Percentiles rank a stretch among this genome's conserved stretches.
Evolutionary conservation across 2,888 invertebrate genomes (phyloP).

Genomic region (Cantharis nigra): DNA sequence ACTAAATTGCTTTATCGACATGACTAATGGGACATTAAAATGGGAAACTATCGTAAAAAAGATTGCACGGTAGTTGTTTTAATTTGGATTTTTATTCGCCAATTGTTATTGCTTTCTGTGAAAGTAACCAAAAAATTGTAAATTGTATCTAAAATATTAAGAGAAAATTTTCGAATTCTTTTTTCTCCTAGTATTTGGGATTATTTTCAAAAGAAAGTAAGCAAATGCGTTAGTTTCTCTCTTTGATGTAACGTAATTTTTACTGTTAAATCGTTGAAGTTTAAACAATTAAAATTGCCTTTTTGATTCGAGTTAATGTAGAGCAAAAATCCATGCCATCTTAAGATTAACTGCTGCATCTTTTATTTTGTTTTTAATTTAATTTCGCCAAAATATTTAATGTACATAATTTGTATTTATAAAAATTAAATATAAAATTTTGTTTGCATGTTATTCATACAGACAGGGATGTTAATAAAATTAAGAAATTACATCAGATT

Average conservation of each 20-base stretch:
- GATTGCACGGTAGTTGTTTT: background rate
- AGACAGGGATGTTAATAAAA: background rate
- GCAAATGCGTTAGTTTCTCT: background rate
- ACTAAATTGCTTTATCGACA: background rate
- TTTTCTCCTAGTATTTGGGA: background rate
- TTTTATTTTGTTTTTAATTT: background rate
- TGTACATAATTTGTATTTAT: background rate
- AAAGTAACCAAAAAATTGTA: background rate
- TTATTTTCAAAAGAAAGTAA: background rate
- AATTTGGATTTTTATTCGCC: background rate
- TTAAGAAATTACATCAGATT: background rate
- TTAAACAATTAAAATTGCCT: background rate
- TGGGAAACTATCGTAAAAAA: background rate
- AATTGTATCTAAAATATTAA: background rate
- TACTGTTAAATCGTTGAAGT: background rate
- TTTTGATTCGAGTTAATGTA: background rate
- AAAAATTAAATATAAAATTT: background rate
- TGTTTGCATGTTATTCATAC: background rate
- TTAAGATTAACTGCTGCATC: background rate
- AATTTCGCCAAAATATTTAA: background rate
- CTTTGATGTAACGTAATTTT: background rate
- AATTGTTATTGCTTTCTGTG: background rate
- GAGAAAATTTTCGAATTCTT: background rate
- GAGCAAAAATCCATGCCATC: background rate
- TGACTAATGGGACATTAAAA: background rate